These are phyloP conservation scores for Scaptomyza graminum DNA, from an alignment of 1,140 invertebrate species.

Conservation along the genomic window DNA sequence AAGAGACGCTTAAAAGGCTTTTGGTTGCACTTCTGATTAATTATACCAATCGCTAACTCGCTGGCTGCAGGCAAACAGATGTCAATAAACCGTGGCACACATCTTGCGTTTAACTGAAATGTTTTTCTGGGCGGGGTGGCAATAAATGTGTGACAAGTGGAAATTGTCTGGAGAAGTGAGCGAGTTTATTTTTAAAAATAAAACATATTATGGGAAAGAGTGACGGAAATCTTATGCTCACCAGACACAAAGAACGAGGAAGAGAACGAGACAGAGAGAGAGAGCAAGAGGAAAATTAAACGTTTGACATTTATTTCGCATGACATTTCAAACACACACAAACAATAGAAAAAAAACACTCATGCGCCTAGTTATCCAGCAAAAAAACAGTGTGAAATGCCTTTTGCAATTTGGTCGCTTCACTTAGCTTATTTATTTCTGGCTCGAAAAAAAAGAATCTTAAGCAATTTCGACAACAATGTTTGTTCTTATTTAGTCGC, in stretches of 20 bases:
- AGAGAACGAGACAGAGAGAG: neutral
- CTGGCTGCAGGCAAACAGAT: conserved; percentile 45
- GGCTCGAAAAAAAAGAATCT: conserved; percentile 46
- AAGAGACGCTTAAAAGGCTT: conserved; percentile 17
- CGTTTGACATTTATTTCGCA: conserved; percentile 72
- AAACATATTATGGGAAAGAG: conserved; percentile 52
- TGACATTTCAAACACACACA: conserved; percentile 66
- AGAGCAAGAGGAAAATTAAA: conserved; percentile 34
- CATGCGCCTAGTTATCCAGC: conserved; percentile 74
- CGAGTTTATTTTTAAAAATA: conserved; percentile 62
- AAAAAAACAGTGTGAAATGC: conserved; percentile 35
- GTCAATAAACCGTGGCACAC: conserved; percentile 74
- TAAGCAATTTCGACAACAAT: conserved; percentile 68
- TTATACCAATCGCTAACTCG: conserved; percentile 45
- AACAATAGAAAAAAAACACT: conserved; percentile 38
- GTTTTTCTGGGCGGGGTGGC: conserved; percentile 16
- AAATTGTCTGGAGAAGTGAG: conserved; percentile 53
- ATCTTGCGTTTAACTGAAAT: conserved; percentile 41
- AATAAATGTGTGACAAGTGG: conserved; percentile 72
- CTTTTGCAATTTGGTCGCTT: conserved; percentile 10
- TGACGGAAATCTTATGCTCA: conserved; percentile 48
- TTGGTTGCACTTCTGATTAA: conserved; percentile 51
- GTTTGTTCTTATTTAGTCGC: conserved; percentile 61
- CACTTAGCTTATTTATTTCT: conserved; percentile 54
- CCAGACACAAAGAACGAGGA: neutral